phyloP scores from a whole-genome alignment of 2,113 vertebrate species.

The Stictonetta naevosa region DNA sequence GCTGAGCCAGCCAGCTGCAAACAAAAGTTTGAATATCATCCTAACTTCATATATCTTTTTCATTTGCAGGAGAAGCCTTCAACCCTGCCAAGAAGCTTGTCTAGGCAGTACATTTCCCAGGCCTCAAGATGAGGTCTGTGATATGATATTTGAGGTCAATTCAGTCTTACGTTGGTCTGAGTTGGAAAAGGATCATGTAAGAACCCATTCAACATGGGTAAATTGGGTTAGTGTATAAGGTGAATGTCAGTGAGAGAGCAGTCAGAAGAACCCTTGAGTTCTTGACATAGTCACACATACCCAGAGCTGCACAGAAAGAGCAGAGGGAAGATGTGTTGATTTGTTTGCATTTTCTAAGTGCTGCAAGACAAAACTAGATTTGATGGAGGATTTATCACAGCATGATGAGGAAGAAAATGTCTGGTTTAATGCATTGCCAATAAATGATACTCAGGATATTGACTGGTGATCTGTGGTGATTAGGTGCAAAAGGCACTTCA shows the following conservation, averaged over 20 bases:
- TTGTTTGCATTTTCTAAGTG: neutral
- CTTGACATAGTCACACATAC: neutral
- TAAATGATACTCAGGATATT: neutral
- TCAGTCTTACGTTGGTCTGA: neutral
- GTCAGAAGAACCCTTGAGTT: neutral
- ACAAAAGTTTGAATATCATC: neutral
- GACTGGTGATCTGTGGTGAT: neutral
- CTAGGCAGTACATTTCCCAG: neutral
- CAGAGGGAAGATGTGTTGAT: neutral
- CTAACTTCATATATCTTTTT: neutral
- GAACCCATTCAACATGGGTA: neutral
- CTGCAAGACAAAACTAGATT: neutral
- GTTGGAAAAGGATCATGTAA: neutral
- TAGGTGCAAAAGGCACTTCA: too few relatives aligned
- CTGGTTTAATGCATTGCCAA: neutral
- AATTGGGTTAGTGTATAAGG: neutral
- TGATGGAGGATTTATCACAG: neutral
- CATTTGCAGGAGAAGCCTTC: neutral
- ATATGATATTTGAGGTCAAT: neutral
- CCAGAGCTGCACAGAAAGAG: neutral
- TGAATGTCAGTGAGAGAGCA: neutral
- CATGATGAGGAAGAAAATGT: neutral
- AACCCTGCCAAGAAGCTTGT: neutral
- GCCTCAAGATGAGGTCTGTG: fast-evolving
- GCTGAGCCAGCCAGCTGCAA: neutral